These are phyloP conservation scores for Percopsis omiscomaycus DNA, from an alignment of 2,797 vertebrate species.

Conservation along the genomic window DNA sequence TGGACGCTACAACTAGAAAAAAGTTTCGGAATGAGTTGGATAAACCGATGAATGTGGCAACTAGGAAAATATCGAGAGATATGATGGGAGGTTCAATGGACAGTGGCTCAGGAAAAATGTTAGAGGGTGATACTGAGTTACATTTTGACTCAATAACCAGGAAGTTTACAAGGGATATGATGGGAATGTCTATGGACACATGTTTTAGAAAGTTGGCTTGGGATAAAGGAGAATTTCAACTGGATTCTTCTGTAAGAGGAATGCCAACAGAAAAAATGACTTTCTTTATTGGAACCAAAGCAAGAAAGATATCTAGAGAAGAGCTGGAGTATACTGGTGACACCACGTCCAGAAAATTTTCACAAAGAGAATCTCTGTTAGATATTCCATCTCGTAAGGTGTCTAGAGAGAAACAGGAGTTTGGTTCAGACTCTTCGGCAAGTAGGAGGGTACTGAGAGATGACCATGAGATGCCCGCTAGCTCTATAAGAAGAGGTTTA, in stretches of 20 bases:
- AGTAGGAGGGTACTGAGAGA: slow-evolving; percentile 51
- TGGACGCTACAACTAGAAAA: slow-evolving; percentile 52
- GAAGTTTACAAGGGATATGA: slow-evolving; percentile 51
- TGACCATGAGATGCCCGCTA: slow-evolving; percentile 55
- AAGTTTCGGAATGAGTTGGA: slow-evolving; percentile 64
- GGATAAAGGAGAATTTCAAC: slow-evolving; percentile 54
- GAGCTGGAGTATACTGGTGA: slow-evolving; percentile 60
- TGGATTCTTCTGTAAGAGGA: slow-evolving; percentile 49
- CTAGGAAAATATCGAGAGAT: slow-evolving; percentile 57
- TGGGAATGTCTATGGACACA: slow-evolving; percentile 53
- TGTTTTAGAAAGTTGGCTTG: slow-evolving; percentile 37
- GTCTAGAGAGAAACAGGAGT: slow-evolving; percentile 53
- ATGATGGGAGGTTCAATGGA: slow-evolving; percentile 65
- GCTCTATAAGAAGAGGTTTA: slow-evolving; percentile 59
- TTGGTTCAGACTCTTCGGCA: slow-evolving; percentile 43
- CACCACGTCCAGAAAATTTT: slow-evolving; percentile 34
- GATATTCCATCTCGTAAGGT: slow-evolving; percentile 23
- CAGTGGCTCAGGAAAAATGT: slow-evolving; percentile 49
- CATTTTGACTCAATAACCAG: slow-evolving; percentile 42
- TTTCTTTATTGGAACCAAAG: slow-evolving; percentile 38
- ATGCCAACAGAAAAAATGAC: slow-evolving; percentile 49
- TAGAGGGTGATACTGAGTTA: slow-evolving; percentile 58
- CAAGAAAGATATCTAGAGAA: slow-evolving; percentile 61
- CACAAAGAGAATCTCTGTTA: slow-evolving; percentile 45
- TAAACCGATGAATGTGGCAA: slow-evolving; percentile 26